Evolutionary conservation across 2,888 invertebrate genomes (phyloP), one percentile per base, ranked within the genome.

Genomic region (Acanthoscelides obtectus): DNA sequence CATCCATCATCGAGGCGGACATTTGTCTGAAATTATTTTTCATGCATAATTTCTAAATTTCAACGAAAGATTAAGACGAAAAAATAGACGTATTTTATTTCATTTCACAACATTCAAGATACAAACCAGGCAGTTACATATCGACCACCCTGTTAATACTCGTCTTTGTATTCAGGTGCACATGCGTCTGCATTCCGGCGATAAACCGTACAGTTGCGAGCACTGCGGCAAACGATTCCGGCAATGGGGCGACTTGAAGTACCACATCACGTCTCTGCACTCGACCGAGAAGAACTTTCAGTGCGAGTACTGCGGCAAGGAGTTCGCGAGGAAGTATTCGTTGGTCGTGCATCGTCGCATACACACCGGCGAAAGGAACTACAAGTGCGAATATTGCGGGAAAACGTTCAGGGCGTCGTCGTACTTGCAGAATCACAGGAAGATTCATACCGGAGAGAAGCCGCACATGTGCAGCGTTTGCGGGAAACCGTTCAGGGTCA

Each of bases 221-320:
- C 89, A 89, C 76, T 96, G 96, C 82, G 92, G 92, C 0, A 89
- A 91, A 1, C 89, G 91, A 79, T 96, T 96, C 85, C 88, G 95
- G 0, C 95, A 95, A 83, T 94, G 94, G 93, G 94, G 95, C 72
- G 96, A 96, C 83, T 88, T 96, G 69, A 94, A 94, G 80, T 95
- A 95, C 83, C 96, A 96, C 85, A 90, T 91, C 73, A 92, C 91
- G 27, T 95, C 95, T 2, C 88, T 94, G 75, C 96, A 96, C 83
- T 93, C 94, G 8, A 90, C 91, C 67, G 89, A 93, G 84, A 94
- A 94, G 84, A 90, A 92, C 76, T 94, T 92, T 83, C 95, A 95
- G 81, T 96, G 96, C 83, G 95, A 95, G 81, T 96, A 92, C 82
- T 96, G 96, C 82, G 93, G 92, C 71, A 96, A 96, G 82, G 93